Conservation (phyloP, 2,797 vertebrate species). For the Adelosebastes latens region DNA sequence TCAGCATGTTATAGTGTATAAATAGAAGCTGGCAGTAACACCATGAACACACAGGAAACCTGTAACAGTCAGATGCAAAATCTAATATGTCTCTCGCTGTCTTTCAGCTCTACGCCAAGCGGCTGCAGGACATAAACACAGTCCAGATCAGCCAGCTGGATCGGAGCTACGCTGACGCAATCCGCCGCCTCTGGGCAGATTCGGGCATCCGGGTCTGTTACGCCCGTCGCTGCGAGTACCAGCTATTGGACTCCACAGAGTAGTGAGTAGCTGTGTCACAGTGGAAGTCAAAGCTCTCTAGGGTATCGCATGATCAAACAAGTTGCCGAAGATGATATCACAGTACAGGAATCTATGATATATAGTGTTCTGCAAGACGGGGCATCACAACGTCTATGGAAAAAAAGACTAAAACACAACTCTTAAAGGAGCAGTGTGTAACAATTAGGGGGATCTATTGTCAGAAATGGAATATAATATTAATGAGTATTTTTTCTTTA, state of each 20-base stretch:
- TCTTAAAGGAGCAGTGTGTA: neutral
- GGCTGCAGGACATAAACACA: slow-evolving; percentile 74
- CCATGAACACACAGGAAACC: neutral
- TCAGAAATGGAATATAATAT: too few species aligned
- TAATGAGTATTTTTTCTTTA: too few species aligned
- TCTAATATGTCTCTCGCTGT: neutral
- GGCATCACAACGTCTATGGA: neutral
- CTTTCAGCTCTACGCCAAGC: slow-evolving; percentile 72
- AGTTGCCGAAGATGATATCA: neutral
- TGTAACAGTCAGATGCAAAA: neutral
- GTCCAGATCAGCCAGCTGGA: slow-evolving; percentile 78
- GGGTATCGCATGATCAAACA: neutral
- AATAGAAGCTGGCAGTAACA: neutral
- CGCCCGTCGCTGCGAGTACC: slow-evolving; percentile 83
- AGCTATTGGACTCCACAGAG: slow-evolving; percentile 87
- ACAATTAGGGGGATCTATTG: too few species aligned
- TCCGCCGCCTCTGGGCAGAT: slow-evolving; percentile 83
- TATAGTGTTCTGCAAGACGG: neutral
- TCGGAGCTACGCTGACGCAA: slow-evolving; percentile 64
- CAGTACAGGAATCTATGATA: neutral
- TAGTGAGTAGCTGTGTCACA: slow-evolving; percentile 78
- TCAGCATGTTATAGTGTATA: neutral
- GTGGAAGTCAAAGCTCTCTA: neutral
- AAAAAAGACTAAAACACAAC: neutral
- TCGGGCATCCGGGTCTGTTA: slow-evolving; percentile 81